Conservation (phyloP, 1,140 invertebrate genomes). For the Palaemon carinicauda region DNA sequence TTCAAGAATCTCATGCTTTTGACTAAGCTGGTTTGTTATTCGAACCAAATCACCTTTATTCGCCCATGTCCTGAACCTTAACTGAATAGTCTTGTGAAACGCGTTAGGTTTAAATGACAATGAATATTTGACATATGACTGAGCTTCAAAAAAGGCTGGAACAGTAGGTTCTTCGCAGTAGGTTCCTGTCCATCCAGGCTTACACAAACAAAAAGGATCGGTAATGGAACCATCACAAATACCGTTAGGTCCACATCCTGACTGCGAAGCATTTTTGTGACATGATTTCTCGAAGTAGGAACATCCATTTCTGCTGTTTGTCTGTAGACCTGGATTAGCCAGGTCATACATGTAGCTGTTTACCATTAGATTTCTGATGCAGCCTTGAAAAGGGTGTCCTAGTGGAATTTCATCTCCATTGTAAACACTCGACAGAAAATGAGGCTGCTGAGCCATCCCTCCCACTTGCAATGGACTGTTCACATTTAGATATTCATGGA, state of each 20-base stretch:
- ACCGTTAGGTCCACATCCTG: conserved; percentile 89
- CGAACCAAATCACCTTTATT: conserved; percentile 90
- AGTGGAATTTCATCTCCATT: conserved; percentile 84
- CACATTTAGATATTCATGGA: conserved; percentile 96
- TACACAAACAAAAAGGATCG: conserved; percentile 88
- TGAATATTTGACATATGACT: conserved; percentile 95
- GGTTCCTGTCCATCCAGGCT: conserved; percentile 89
- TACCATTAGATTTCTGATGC: conserved; percentile 93
- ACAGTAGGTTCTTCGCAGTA: conserved; percentile 85
- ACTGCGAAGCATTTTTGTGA: conserved; percentile 76
- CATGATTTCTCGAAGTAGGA: conserved; percentile 90
- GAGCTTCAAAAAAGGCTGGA: conserved; percentile 88
- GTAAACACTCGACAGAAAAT: conserved; percentile 81
- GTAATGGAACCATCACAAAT: conserved; percentile 89
- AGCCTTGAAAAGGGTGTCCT: conserved; percentile 91
- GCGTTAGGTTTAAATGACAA: conserved; percentile 92
- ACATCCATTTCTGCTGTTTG: conserved; percentile 84
- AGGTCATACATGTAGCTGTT: conserved; percentile 95
- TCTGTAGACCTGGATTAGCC: conserved; percentile 83
- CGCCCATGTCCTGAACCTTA: conserved; percentile 91
- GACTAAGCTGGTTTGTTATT: conserved; percentile 91
- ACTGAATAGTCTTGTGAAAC: conserved; percentile 91
- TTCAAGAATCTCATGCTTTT: conserved; percentile 94
- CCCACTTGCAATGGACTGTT: conserved; percentile 94
- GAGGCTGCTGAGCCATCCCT: conserved; percentile 82